A percentile compares a stretch with the other conserved stretches of the same genome.
Evolutionary conservation across 2,888 invertebrate genomes (phyloP).

Genomic region (Diaphora mendica): DNA sequence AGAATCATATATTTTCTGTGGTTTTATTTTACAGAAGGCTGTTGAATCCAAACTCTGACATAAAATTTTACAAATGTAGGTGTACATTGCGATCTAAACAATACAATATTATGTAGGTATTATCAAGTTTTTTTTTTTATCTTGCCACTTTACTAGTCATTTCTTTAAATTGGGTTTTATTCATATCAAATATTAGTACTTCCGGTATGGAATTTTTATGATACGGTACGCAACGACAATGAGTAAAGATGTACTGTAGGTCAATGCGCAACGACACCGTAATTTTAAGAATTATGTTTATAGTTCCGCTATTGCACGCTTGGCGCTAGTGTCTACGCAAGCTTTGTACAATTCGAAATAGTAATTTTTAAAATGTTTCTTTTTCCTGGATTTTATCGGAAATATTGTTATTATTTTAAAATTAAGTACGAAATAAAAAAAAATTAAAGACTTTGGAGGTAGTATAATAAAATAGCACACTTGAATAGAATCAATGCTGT

Average conservation of each 20-base stretch:
- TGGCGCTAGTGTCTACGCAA: neutral
- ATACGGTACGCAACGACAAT: neutral
- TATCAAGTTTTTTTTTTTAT: neutral
- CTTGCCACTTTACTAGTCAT: neutral
- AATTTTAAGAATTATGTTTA: neutral
- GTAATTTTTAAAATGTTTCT: neutral
- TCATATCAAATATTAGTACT: neutral
- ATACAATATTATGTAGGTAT: neutral
- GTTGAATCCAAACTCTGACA: neutral
- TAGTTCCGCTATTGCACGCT: neutral
- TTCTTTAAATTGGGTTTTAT: neutral
- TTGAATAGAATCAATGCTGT: neutral
- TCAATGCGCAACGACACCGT: neutral
- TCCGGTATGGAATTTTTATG: neutral
- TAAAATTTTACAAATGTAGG: neutral
- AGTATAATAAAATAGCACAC: too few species aligned
- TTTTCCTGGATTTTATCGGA: neutral
- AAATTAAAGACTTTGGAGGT: too few species aligned
- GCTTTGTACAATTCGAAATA: neutral
- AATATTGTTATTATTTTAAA: neutral
- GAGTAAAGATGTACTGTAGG: too few species aligned
- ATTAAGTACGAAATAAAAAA: neutral
- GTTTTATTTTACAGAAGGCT: neutral
- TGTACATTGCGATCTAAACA: neutral
- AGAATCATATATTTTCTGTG: neutral